A percentile compares a stretch with the other conserved stretches of the same genome.
Evolutionary conservation across 2,888 invertebrate genomes (phyloP).

Genomic region (Meloe dianella): DNA sequence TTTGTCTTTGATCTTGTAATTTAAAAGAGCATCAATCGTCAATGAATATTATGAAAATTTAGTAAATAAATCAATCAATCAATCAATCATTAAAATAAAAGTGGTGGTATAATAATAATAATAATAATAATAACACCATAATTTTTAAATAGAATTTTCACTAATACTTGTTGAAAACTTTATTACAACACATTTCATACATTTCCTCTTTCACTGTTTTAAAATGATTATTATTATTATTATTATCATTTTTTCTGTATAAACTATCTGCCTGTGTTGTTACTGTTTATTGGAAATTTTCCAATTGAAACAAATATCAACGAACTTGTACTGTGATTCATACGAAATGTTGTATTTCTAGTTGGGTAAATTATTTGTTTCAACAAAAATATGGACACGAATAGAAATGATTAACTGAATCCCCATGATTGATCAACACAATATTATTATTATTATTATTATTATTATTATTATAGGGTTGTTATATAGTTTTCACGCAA

Average conservation of each 20-base stretch:
- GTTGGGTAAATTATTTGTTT: neutral
- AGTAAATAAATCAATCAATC: neutral
- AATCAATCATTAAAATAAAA: too few relatives aligned
- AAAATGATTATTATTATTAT: too few relatives aligned
- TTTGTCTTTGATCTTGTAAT: too few relatives aligned
- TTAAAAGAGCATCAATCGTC: too few relatives aligned
- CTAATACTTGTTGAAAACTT: neutral
- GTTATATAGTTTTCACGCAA: too few relatives aligned
- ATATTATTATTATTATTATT: too few relatives aligned
- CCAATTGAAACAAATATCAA: constrained; percentile 7
- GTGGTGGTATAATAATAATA: neutral
- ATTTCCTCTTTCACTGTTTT: neutral
- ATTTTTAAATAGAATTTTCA: neutral
- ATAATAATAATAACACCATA: too few relatives aligned
- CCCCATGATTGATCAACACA: neutral
- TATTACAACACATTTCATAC: neutral
- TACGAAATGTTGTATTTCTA: neutral
- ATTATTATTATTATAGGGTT: neutral
- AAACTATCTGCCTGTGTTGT: neutral
- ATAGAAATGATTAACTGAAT: neutral
- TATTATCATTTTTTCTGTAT: neutral
- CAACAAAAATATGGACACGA: neutral
- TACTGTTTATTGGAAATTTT: constrained; percentile 8
- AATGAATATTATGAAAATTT: too few relatives aligned
- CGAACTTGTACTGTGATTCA: constrained; percentile 5